phyloP scores from a whole-genome alignment of 2,797 vertebrate genomes.

The Paedocypris micromegethes region DNA sequence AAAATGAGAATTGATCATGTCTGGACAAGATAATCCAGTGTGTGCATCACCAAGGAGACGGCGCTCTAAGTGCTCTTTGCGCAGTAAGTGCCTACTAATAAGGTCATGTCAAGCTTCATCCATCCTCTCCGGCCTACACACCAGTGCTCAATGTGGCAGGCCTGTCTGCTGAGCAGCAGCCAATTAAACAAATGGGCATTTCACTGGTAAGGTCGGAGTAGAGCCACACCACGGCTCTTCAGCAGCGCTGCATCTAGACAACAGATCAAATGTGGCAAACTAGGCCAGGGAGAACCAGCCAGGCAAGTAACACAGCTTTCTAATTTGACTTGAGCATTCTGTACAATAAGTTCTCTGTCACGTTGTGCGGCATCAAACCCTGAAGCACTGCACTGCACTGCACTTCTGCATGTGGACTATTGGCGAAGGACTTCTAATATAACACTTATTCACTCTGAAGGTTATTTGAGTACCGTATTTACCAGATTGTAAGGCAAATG shows the following conservation, averaged over 20 bases:
- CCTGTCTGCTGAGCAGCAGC: slow-evolving; percentile 44
- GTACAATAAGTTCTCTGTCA: slow-evolving; percentile 73
- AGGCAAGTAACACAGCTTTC: slow-evolving; percentile 59
- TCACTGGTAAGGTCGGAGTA: slow-evolving; percentile 33
- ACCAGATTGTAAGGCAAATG: too few species aligned
- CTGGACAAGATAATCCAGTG: slow-evolving; percentile 29
- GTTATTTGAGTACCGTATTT: too few species aligned
- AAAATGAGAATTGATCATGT: slow-evolving; percentile 46
- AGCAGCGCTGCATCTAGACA: slow-evolving; percentile 49
- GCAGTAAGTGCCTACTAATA: slow-evolving; percentile 67
- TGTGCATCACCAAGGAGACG: slow-evolving; percentile 45
- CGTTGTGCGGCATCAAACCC: slow-evolving; percentile 38
- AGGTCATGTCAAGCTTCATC: slow-evolving; percentile 75
- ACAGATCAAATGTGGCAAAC: slow-evolving; percentile 64
- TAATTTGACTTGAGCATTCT: slow-evolving; percentile 47
- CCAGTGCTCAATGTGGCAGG: slow-evolving; percentile 39
- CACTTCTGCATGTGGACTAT: background rate
- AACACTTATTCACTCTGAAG: too few species aligned
- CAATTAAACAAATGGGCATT: slow-evolving; percentile 50
- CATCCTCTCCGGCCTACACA: slow-evolving; percentile 56
- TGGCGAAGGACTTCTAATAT: background rate
- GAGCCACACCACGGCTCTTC: slow-evolving; percentile 26
- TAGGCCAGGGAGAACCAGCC: slow-evolving; percentile 68
- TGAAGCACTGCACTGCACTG: background rate
- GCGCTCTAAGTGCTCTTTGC: slow-evolving; percentile 58